These are phyloP conservation scores for Drosophila phalerata DNA, from an alignment of 2,888 invertebrate genomes.

Conservation along the genomic window DNA sequence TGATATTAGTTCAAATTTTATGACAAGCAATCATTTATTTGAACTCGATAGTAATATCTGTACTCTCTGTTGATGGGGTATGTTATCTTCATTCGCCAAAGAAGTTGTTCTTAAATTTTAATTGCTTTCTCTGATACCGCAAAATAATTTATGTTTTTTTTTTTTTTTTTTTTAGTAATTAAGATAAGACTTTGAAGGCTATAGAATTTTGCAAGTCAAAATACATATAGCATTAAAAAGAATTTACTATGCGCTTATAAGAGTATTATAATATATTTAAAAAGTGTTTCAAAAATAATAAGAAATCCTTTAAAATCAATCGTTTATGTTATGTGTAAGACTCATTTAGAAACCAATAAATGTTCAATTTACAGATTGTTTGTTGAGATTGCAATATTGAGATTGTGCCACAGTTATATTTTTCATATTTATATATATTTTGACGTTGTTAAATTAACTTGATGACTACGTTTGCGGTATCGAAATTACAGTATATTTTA, in stretches of 20 bases:
- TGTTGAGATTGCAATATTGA: conserved; percentile 1
- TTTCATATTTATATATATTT: background rate
- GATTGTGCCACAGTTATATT: conserved; percentile 6
- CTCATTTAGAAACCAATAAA: conserved; percentile 11
- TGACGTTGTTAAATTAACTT: background rate
- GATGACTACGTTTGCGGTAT: conserved; percentile 18
- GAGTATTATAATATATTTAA: background rate
- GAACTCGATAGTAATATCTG: background rate
- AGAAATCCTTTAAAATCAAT: background rate
- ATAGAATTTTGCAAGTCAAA: background rate
- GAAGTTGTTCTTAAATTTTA: background rate
- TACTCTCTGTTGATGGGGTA: background rate
- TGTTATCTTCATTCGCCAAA: background rate
- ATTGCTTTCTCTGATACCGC: background rate
- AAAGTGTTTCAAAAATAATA: background rate
- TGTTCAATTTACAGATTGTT: conserved; percentile 9
- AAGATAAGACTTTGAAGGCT: conserved; percentile 1
- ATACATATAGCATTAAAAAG: background rate
- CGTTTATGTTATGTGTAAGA: background rate
- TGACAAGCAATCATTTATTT: background rate
- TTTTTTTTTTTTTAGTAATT: conserved; percentile 1
- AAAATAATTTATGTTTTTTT: background rate
- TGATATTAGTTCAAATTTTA: background rate
- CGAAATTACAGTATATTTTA: conserved; percentile 3
- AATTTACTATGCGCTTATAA: background rate